Conservation (phyloP, 1,140 invertebrate species). For the Cotesia typhae region DNA sequence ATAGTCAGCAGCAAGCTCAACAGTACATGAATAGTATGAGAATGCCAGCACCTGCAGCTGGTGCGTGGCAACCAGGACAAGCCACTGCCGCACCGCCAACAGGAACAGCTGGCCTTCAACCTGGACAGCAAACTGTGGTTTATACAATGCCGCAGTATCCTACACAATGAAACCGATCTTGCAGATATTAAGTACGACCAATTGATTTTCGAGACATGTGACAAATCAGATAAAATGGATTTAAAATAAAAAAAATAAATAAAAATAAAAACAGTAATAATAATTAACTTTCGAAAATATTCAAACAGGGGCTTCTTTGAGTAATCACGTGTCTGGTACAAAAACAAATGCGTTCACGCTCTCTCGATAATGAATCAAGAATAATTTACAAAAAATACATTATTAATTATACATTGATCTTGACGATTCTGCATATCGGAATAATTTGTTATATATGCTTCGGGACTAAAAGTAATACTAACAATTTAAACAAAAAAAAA, state of each 20-base stretch:
- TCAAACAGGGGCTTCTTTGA: constrained; percentile 25
- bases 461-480: too few species aligned
- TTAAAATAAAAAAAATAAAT: constrained; percentile 11
- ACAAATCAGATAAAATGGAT: constrained; percentile 15
- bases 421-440: constrained; percentile 12
- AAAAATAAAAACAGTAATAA: constrained; percentile 1
- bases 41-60: constrained; percentile 66
- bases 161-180: constrained; percentile 70
- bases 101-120: constrained; percentile 64
- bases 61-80: constrained; percentile 67
- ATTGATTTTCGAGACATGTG: constrained; percentile 8
- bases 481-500: neutral
- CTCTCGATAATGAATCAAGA: neutral
- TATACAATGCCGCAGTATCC: constrained; percentile 82
- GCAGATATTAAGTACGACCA: constrained; percentile 5
- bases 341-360: constrained; percentile 11
- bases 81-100: constrained; percentile 62
- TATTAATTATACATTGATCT: constrained; percentile 1
- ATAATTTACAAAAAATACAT: neutral
- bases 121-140: constrained; percentile 74
- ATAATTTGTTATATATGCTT: constrained; percentile 5
- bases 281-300: constrained; percentile 12
- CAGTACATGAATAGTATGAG: constrained; percentile 69
- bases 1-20: constrained; percentile 52
- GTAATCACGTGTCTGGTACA: constrained; percentile 26